These are phyloP conservation scores for Eupristina koningsbergeri DNA, from an alignment of 1,140 invertebrate species.

Conservation along the genomic window DNA sequence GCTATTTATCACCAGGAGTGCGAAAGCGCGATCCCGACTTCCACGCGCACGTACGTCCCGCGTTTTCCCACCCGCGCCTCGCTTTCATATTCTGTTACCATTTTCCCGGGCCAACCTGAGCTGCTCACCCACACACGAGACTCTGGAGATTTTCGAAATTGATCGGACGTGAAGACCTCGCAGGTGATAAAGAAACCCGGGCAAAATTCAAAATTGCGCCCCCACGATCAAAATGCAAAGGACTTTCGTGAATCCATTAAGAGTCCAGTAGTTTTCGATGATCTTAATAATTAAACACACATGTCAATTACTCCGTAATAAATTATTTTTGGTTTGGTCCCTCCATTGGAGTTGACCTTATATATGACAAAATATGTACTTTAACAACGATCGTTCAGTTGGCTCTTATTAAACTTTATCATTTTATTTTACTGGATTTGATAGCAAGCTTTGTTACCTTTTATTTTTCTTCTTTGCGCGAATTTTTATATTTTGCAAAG, in stretches of 20 bases:
- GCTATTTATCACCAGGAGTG: constrained; percentile 59
- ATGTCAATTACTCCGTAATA: too few relatives aligned
- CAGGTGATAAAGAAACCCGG: constrained; percentile 31
- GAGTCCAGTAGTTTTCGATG: neutral
- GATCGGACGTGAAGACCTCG: constrained; percentile 54
- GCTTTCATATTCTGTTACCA: constrained; percentile 64
- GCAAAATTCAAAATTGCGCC: constrained; percentile 32
- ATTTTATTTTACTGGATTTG: too few relatives aligned
- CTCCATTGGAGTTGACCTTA: too few relatives aligned
- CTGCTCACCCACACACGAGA: constrained; percentile 50
- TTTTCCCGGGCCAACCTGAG: constrained; percentile 44
- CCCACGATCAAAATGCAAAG: constrained; percentile 23
- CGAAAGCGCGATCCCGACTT: constrained; percentile 48
- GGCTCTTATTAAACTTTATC: too few relatives aligned
- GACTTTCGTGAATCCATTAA: neutral
- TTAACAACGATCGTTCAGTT: too few relatives aligned
- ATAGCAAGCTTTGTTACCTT: too few relatives aligned
- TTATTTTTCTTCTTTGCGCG: too few relatives aligned
- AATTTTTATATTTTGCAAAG: too few relatives aligned
- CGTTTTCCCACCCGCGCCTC: constrained; percentile 22
- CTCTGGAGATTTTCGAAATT: constrained; percentile 62
- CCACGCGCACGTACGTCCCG: constrained; percentile 51
- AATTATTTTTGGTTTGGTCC: too few relatives aligned
- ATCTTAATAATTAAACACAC: too few relatives aligned
- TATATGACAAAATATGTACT: too few relatives aligned